Conservation (phyloP, 2,888 invertebrate genomes). For the Barypeithes pellucidus region DNA sequence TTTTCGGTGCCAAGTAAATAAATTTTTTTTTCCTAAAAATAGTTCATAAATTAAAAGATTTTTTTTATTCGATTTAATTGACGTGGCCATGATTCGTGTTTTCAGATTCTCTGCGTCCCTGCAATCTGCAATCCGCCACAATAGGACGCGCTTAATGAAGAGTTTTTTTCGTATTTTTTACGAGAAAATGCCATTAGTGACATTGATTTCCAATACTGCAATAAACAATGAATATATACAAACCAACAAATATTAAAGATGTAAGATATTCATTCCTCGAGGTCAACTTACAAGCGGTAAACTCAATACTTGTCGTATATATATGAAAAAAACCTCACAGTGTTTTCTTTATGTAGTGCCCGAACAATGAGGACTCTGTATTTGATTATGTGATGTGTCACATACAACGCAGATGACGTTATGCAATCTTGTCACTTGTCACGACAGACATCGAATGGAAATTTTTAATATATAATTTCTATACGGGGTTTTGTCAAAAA, state of each 20-base stretch:
- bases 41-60: too few relatives aligned
- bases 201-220: slow-evolving; percentile 35
- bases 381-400: slow-evolving; percentile 64
- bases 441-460: slow-evolving; percentile 28
- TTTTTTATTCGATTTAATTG: too few relatives aligned
- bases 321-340: slow-evolving; percentile 61
- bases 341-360: slow-evolving; percentile 61
- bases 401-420: slow-evolving; percentile 42
- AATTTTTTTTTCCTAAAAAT: too few relatives aligned
- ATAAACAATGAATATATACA: slow-evolving; percentile 39
- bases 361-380: slow-evolving; percentile 64
- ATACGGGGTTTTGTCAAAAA: slow-evolving; percentile 17
- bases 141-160: too few relatives aligned
- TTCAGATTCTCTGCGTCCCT: too few relatives aligned
- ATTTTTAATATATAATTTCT: slow-evolving; percentile 27
- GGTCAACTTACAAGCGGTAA: slow-evolving; percentile 61
- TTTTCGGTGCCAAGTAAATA: too few relatives aligned
- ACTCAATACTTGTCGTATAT: slow-evolving; percentile 61
- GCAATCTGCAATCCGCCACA: too few relatives aligned
- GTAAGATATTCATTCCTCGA: slow-evolving; percentile 57
- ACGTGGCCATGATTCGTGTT: too few relatives aligned
- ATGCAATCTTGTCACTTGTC: slow-evolving; percentile 43
- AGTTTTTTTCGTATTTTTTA: background rate
- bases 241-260: slow-evolving; percentile 35
- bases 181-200: slow-evolving; percentile 15